Conservation (phyloP, 2,113 vertebrate species). For the Myotis davidii region DNA sequence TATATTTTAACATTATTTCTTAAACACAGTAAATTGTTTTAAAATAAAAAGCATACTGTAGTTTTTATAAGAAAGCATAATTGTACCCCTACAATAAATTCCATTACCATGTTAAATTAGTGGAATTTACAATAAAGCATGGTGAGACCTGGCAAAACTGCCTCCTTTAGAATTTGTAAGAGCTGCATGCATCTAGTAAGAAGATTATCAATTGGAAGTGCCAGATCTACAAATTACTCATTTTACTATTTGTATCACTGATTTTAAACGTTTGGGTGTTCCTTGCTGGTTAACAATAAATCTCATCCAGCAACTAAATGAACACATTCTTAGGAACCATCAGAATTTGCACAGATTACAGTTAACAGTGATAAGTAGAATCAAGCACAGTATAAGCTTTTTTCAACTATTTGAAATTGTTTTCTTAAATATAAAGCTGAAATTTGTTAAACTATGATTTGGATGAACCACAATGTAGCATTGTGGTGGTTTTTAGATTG, state of each 20-base stretch:
- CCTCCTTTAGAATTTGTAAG: conserved; percentile 82
- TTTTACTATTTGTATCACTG: conserved; percentile 75
- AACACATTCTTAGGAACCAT: conserved; percentile 70
- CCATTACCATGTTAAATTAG: conserved; percentile 75
- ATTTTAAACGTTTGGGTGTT: conserved; percentile 78
- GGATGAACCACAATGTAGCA: conserved; percentile 74
- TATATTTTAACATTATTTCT: conserved; percentile 76
- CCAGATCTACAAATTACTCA: conserved; percentile 75
- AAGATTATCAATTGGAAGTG: conserved; percentile 79
- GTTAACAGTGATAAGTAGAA: conserved; percentile 73
- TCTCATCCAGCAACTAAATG: conserved; percentile 70
- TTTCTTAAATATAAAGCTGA: conserved; percentile 73
- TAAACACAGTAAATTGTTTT: conserved; percentile 74
- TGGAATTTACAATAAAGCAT: conserved; percentile 80
- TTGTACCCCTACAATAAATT: conserved; percentile 77
- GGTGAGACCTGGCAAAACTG: conserved; percentile 74
- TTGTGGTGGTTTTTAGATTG: conserved; percentile 70
- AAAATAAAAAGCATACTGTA: conserved; percentile 77
- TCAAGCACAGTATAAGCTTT: conserved; percentile 83
- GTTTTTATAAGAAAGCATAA: conserved; percentile 72
- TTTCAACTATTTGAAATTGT: conserved; percentile 77
- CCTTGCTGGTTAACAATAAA: conserved; percentile 76
- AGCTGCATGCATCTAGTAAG: conserved; percentile 80
- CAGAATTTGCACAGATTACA: conserved; percentile 79
- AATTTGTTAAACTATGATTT: conserved; percentile 70